Percentiles rank a stretch among this genome's conserved stretches.
These are phyloP conservation scores for Leucoma salicis DNA, from an alignment of 2,888 invertebrate genomes.

Conservation along the genomic window DNA sequence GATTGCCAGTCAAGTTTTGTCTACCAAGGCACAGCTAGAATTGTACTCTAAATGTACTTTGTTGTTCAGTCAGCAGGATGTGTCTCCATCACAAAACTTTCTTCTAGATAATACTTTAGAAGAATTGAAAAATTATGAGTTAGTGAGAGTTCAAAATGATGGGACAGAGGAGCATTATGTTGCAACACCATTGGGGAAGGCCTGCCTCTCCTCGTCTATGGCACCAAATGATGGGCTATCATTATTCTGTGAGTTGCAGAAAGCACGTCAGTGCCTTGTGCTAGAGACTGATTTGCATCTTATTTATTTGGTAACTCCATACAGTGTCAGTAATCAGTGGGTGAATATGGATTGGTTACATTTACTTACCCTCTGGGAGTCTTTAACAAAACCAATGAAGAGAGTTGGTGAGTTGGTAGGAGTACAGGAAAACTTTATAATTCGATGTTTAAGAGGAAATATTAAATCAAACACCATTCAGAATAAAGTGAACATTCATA, in stretches of 20 bases:
- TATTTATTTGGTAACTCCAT: conserved; percentile 97
- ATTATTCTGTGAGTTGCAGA: conserved; percentile 94
- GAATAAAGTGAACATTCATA: conserved; percentile 84
- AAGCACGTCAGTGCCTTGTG: conserved; percentile 94
- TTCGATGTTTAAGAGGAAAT: conserved; percentile 87
- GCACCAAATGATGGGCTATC: conserved; percentile 96
- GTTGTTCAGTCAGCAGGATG: conserved; percentile 54
- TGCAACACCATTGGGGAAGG: conserved; percentile 94
- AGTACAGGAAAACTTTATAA: conserved; percentile 92
- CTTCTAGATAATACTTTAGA: conserved; percentile 81
- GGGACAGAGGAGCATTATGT: conserved; percentile 80
- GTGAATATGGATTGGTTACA: conserved; percentile 91
- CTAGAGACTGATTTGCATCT: conserved; percentile 97
- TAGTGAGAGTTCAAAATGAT: conserved; percentile 85
- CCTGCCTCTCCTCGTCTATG: conserved; percentile 95
- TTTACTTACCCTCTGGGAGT: conserved; percentile 91
- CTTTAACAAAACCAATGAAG: conserved; percentile 88
- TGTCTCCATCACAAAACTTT: conserved; percentile 43
- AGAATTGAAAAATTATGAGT: conserved; percentile 90
- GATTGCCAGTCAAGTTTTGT: conserved; percentile 93
- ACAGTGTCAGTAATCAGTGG: conserved; percentile 91
- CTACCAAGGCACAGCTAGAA: conserved; percentile 86
- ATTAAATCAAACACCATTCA: conserved; percentile 80
- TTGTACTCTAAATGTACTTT: conserved; percentile 92
- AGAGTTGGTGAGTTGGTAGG: conserved; percentile 95